Percentiles rank a stretch among this genome's conserved stretches.
Evolutionary conservation across 2,113 vertebrate species (phyloP).

Genomic region (Ornithorhynchus anatinus): DNA sequence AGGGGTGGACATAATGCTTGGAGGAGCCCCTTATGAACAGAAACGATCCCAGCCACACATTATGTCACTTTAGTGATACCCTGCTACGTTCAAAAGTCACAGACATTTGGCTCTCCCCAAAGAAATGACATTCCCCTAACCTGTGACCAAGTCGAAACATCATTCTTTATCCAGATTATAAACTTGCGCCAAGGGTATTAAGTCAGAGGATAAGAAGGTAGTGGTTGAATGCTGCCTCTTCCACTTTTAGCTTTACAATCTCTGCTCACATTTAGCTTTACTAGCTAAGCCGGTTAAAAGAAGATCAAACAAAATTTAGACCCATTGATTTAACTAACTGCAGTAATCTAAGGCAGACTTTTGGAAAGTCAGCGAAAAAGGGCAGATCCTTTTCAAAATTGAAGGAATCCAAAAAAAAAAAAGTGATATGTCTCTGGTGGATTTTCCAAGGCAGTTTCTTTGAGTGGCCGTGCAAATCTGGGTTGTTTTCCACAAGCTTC

Average conservation of each 20-base stretch:
- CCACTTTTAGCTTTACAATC: slow-evolving; percentile 1
- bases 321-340: slow-evolving; percentile 30
- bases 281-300: slow-evolving; percentile 6
- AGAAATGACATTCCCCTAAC: background rate
- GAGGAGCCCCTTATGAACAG: background rate
- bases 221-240: slow-evolving; percentile 14
- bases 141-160: background rate
- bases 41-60: background rate
- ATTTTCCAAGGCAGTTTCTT: background rate
- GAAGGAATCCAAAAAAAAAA: background rate
- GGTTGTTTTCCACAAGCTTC: background rate
- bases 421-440: background rate
- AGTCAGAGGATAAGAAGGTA: slow-evolving; percentile 20
- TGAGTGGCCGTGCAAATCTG: background rate
- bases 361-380: background rate
- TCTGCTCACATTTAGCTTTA: background rate
- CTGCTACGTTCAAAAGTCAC: background rate
- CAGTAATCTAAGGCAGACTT: background rate
- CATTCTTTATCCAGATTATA: slow-evolving; percentile 5
- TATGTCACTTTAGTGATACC: background rate
- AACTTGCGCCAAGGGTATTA: slow-evolving; percentile 13
- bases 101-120: background rate
- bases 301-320: slow-evolving; percentile 35
- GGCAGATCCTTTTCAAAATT: background rate
- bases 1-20: background rate